These are phyloP conservation scores for Drosophila prostipennis DNA, from an alignment of 2,888 invertebrate genomes.

Conservation along the genomic window DNA sequence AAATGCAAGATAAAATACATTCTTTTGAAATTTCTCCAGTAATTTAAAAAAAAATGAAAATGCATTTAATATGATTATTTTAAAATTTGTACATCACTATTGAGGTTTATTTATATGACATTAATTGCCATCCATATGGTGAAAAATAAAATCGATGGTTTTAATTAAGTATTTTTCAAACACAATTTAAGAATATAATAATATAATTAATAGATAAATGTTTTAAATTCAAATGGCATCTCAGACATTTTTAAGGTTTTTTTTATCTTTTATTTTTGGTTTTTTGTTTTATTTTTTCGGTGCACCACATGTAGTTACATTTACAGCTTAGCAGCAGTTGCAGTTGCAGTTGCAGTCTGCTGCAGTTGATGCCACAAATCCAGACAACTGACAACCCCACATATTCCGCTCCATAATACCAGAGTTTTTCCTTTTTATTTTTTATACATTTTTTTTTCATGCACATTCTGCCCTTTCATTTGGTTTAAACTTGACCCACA, in stretches of 20 bases:
- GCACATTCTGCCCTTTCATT: slow-evolving; percentile 29
- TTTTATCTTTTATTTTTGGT: too few species aligned
- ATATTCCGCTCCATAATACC: slow-evolving; percentile 2
- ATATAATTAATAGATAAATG: too few species aligned
- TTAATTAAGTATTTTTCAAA: too few species aligned
- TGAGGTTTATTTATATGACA: too few species aligned
- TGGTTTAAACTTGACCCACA: slow-evolving; percentile 74
- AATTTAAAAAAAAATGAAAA: too few species aligned
- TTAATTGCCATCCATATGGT: too few species aligned
- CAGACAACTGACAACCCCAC: slow-evolving; percentile 31
- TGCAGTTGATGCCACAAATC: slow-evolving; percentile 25
- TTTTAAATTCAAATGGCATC: too few species aligned
- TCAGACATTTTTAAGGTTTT: too few species aligned
- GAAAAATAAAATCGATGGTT: too few species aligned
- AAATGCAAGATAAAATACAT: neutral
- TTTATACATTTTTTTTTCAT: neutral
- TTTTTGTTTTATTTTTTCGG: neutral
- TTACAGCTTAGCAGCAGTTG: slow-evolving; percentile 12
- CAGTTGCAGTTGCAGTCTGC: slow-evolving; percentile 37
- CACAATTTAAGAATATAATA: too few species aligned
- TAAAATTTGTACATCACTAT: too few species aligned
- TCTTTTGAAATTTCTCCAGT: neutral
- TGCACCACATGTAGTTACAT: neutral
- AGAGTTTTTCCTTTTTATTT: neutral
- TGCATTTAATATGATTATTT: neutral